Percentiles rank a stretch among this genome's conserved stretches.
phyloP scores from a whole-genome alignment of 1,140 invertebrate genomes.

The Drosophila yakuba region DNA sequence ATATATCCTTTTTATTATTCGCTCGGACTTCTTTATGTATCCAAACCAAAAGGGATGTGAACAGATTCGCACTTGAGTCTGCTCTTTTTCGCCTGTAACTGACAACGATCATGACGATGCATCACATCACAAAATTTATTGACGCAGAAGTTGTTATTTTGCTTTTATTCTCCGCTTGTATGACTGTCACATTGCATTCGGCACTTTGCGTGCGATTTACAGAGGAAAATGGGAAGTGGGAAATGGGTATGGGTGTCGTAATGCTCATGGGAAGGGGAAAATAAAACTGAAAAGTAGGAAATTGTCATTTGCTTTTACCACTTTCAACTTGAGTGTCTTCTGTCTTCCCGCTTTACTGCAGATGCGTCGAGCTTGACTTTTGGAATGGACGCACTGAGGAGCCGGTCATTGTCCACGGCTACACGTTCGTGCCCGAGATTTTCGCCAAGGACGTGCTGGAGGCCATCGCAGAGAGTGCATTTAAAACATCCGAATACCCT shows the following conservation, averaged over 20 bases:
- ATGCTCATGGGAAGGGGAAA: neutral
- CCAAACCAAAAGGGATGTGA: neutral
- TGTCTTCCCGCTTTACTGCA: slow-evolving; percentile 22
- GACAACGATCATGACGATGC: slow-evolving; percentile 32
- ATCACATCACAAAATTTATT: slow-evolving; percentile 72
- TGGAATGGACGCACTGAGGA: slow-evolving; percentile 98
- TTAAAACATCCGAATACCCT: slow-evolving; percentile 98
- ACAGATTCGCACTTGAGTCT: neutral
- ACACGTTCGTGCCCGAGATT: slow-evolving; percentile 98
- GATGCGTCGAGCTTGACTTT: slow-evolving; percentile 98
- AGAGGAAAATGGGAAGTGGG: slow-evolving; percentile 3
- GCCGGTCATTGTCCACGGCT: slow-evolving; percentile 98
- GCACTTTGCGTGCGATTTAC: slow-evolving; percentile 37
- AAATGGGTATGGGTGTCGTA: neutral
- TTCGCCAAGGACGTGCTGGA: slow-evolving; percentile 97
- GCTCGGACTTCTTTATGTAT: neutral
- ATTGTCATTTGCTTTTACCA: slow-evolving; percentile 55
- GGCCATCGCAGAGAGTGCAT: slow-evolving; percentile 98
- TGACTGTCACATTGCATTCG: slow-evolving; percentile 31
- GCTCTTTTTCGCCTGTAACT: neutral
- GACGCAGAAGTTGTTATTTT: slow-evolving; percentile 59
- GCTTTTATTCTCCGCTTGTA: slow-evolving; percentile 41
- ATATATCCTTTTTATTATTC: neutral
- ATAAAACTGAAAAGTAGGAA: slow-evolving; percentile 20
- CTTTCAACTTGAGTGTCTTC: slow-evolving; percentile 7